Base-by-base conservation (phyloP, 2,113 vertebrate species). In the Neomonachus schauinslandi region DNA sequence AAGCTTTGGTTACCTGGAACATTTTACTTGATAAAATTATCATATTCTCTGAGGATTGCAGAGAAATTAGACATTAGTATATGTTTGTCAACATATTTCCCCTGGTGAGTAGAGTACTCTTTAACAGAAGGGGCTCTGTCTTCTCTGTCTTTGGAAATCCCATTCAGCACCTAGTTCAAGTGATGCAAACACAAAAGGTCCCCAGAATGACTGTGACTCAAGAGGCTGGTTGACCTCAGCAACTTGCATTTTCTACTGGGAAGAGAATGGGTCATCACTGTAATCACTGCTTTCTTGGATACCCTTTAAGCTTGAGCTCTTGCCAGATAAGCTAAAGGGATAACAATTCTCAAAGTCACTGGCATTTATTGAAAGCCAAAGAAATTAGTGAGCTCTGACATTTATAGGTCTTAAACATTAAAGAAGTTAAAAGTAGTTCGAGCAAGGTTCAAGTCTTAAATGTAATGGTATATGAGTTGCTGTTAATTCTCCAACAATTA, bases 361-460 rank as follows among this genome's bases (percentile, higher is more conserved):
- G 98, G 93, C 97, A 98, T 98, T 98, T 98, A 97, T 98, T 98
- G 98, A 98, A 98, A 98, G 89, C 83, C 97, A 98, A 98, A 53
- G 84, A 97, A 98, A 98, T 98, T 98, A 98, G 96, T 94, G 98
- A 98, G 91, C 97, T 98, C 97, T 99, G 98, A 98, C 97, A 98
- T 98, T 98, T 33, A 91, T 97, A 98, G 98, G 97, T 96, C 97
- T 98, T 98, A 96, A 98, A 98, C 98, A 97, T 96, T 97, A 96
- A 98, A 98, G 97, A 96, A 98, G 86, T 86, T 98, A 98, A 98
- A 98, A 98, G 94, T 98, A 97, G 92, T 84, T 96, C 3, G 76
- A 98, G 89, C 87, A 98, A 98, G 98, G 98, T 98, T 97, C 94
- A 98, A 96, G 81, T 98, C 97, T 98, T 98, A 97, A 97, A 98